Evolutionary conservation across 2,797 vertebrate genomes (phyloP).

Genomic region (Enteromius viviparus): DNA sequence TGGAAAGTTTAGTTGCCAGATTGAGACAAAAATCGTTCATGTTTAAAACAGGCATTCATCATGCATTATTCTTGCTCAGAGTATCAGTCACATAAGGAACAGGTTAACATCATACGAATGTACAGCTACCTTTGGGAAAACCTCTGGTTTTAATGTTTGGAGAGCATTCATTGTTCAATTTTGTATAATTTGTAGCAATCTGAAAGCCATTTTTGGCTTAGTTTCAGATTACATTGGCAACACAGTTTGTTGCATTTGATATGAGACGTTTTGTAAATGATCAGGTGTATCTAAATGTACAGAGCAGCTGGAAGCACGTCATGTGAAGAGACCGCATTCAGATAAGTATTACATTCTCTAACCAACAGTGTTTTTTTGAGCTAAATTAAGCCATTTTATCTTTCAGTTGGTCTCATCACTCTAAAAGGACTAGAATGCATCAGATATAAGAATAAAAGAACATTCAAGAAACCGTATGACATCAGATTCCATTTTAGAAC

Average conservation of each 20-base stretch:
- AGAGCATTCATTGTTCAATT: conserved; percentile 48
- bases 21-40: conserved; percentile 7
- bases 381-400: conserved; percentile 35
- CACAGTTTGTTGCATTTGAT: conserved; percentile 35
- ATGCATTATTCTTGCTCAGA: conserved; percentile 13
- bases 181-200: conserved; percentile 54
- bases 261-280: conserved; percentile 4
- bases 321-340: neutral
- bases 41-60: conserved; percentile 20
- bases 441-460: neutral
- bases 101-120: conserved; percentile 34
- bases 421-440: neutral
- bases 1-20: conserved; percentile 7
- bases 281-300: conserved; percentile 43
- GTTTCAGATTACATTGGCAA: conserved; percentile 42
- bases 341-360: conserved; percentile 49
- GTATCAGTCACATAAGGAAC: conserved; percentile 32
- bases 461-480: neutral
- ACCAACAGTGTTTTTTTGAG: conserved; percentile 61
- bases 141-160: conserved; percentile 36
- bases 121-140: conserved; percentile 44
- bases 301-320: conserved; percentile 38
- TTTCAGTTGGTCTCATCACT: conserved; percentile 1
- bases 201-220: conserved; percentile 48
- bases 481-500: neutral